phyloP scores from a whole-genome alignment of 1,140 invertebrate species.

The Antheraea pernyi region DNA sequence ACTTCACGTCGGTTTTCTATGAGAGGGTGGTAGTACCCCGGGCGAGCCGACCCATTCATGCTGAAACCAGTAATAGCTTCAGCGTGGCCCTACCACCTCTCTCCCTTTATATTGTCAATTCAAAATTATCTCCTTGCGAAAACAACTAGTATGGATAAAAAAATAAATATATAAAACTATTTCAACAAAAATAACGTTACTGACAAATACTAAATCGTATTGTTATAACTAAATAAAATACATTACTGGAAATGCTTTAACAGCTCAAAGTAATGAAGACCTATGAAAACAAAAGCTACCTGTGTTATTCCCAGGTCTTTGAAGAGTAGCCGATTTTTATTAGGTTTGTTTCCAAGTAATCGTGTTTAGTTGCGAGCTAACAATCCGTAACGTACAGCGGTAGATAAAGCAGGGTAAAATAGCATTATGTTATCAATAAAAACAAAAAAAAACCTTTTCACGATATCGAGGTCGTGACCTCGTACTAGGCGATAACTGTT shows the following conservation, averaged over 20 bases:
- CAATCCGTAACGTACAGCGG: background rate
- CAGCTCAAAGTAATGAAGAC: background rate
- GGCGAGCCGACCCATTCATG: no score
- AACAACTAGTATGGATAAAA: no score
- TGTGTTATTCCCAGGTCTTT: background rate
- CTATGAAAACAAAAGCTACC: background rate
- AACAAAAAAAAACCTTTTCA: background rate
- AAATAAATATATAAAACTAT: no score
- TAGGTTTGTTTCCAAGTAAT: constrained; percentile 1
- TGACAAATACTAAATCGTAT: background rate
- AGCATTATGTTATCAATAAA: background rate
- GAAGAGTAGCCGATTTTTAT: background rate
- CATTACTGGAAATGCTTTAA: constrained; percentile 1
- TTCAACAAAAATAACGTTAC: background rate
- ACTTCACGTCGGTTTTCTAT: no score
- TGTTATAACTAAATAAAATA: constrained; percentile 2
- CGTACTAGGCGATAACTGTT: no score
- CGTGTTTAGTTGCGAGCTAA: background rate
- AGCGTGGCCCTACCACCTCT: no score
- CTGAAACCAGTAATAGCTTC: no score
- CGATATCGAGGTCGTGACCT: no score
- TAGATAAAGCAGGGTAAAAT: background rate
- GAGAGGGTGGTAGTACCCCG: no score
- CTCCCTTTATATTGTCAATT: no score
- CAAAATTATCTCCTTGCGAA: no score